These are phyloP conservation scores for Salvator merianae DNA, from an alignment of 2,113 vertebrate species.

Conservation along the genomic window DNA sequence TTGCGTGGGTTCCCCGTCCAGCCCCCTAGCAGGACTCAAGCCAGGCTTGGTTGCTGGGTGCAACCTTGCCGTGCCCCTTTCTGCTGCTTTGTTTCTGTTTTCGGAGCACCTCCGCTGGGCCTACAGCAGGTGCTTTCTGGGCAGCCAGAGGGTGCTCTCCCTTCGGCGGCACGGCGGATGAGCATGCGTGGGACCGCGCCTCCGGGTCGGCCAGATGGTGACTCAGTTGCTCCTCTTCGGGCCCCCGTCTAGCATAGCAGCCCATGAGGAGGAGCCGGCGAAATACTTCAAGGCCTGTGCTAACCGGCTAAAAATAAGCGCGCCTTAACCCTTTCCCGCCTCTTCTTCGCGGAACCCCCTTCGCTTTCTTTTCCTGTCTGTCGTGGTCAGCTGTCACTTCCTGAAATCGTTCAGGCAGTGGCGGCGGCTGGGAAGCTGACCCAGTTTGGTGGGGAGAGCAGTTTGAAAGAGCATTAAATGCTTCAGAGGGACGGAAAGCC, in stretches of 20 bases:
- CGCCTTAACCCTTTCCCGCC: not conserved
- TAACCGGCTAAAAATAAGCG: not conserved
- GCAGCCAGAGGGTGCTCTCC: too few relatives aligned
- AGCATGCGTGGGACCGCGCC: too few relatives aligned
- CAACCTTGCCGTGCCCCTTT: not conserved
- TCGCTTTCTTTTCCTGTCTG: not conserved
- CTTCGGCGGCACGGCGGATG: too few relatives aligned
- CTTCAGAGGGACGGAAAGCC: too few relatives aligned
- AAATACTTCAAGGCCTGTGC: not conserved
- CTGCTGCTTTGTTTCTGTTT: not conserved
- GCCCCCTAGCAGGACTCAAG: too few relatives aligned
- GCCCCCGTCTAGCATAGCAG: not conserved
- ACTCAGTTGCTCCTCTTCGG: slow-evolving; percentile 5
- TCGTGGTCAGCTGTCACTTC: not conserved
- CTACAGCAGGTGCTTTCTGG: not conserved
- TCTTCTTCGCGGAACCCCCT: not conserved
- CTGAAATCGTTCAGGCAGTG: not conserved
- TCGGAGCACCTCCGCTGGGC: too few relatives aligned
- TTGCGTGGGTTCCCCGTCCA: too few relatives aligned
- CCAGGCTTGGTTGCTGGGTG: too few relatives aligned
- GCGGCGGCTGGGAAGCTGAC: not conserved
- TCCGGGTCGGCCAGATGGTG: not conserved
- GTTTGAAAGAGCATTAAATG: too few relatives aligned
- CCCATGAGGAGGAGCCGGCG: not conserved
- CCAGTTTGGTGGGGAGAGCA: not conserved